These are phyloP conservation scores for Pachyuromys duprasi DNA, from an alignment of 2,797 vertebrate species.

Conservation along the genomic window DNA sequence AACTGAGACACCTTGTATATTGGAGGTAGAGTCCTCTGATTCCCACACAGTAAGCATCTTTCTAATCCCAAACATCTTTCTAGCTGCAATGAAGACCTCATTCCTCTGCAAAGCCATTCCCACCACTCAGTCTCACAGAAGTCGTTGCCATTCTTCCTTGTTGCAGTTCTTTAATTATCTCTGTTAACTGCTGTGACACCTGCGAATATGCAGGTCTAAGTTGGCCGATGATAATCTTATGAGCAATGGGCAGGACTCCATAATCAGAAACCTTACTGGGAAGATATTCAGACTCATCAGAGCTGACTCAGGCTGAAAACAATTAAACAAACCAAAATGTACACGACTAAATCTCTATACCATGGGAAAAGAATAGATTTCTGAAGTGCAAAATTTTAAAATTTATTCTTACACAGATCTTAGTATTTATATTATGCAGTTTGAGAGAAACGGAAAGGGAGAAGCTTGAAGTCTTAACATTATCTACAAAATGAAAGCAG, in stretches of 20 bases:
- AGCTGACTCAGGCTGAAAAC: neutral
- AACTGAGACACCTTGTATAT: neutral
- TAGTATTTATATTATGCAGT: neutral
- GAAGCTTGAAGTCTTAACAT: neutral
- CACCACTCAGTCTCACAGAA: neutral
- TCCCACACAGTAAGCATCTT: neutral
- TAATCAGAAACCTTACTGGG: neutral
- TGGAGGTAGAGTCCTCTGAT: neutral
- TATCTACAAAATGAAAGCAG: neutral
- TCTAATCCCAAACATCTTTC: neutral
- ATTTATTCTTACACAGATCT: conserved; percentile 19
- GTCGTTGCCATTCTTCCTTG: neutral
- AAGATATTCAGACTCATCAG: neutral
- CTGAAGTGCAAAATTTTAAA: neutral
- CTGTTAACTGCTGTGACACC: neutral
- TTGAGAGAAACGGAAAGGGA: neutral
- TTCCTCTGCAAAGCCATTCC: neutral
- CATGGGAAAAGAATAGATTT: neutral
- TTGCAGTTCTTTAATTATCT: neutral
- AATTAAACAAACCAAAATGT: neutral
- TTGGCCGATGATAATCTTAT: neutral
- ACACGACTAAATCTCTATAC: neutral
- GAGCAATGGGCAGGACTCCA: neutral
- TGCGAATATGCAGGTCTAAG: neutral
- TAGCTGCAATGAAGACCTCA: neutral